phyloP scores from a whole-genome alignment of 2,797 vertebrate species.

The Aulostomus chinensis region DNA sequence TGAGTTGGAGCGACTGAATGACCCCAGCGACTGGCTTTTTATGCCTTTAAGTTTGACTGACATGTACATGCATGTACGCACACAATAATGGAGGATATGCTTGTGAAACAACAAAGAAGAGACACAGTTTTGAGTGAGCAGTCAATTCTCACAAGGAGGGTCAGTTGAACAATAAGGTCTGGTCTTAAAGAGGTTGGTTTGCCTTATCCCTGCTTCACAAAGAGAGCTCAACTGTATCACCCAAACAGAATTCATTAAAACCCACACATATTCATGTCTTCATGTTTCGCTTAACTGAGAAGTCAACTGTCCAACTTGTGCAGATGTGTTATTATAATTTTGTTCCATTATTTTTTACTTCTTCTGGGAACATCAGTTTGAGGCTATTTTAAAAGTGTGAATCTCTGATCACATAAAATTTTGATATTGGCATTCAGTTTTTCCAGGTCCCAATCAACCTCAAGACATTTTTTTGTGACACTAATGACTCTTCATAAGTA shows the following conservation, averaged over 20 bases:
- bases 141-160: constrained; percentile 55
- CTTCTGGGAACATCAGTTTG: no score
- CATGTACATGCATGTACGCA: constrained; percentile 11
- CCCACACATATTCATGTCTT: neutral
- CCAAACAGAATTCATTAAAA: neutral
- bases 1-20: constrained; percentile 53
- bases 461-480: no score
- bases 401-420: no score
- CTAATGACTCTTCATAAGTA: neutral
- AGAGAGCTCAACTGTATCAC: neutral
- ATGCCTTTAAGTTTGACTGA: constrained; percentile 45
- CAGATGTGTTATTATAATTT: no score
- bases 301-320: no score
- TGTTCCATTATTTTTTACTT: no score
- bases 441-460: no score
- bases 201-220: constrained; percentile 47
- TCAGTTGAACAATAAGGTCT: constrained; percentile 45
- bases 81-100: constrained; percentile 32
- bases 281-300: no score
- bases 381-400: no score
- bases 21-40: constrained; percentile 59
- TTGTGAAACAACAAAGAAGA: constrained; percentile 36
- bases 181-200: constrained; percentile 50
- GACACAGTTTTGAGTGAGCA: constrained; percentile 42
- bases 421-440: no score